Evolutionary conservation across 2,888 invertebrate species (phyloP), one percentile per base, ranked within the genome.

Genomic region (Noctua janthe): DNA sequence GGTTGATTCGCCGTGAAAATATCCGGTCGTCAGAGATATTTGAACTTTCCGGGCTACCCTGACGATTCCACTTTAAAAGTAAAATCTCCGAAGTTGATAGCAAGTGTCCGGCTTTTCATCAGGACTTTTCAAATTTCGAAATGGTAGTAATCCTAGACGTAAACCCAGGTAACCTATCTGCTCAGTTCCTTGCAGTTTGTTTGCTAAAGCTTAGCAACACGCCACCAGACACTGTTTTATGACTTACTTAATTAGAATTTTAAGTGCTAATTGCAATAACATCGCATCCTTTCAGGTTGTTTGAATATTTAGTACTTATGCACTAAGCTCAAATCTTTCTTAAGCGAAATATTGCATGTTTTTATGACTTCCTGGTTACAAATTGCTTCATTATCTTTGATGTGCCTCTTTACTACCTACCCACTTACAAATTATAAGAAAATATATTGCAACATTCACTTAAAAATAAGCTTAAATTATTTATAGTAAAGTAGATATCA

Each of bases 351-450:
- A 76, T 70, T 51, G 15, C 29, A 49, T 54, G 66, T 23, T n/a
- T 74, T n/a, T 35, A 71, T 64, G 56, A 74, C 49, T 83, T 84
- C 74, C 76, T 75, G 78, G 66, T 71, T 35, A 62, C 71, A 76
- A 83, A 84, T 74, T 29, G 56, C 67, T 74, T 80, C n/a, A 66
- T 47, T 62, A 66, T 29, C 29, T 71, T 64, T 62, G 67, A 82
- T 39, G 72, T 35, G 6, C 3, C 3, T 59, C 29, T 77, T 39
- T 74, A 35, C 23, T 15, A 51, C 17, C 17, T 6, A 51, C 51
- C 51, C 47, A 47, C 47, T 47, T 10, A 47, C 47, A 35, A 71
- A 35, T n/a, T 35, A 0, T 29, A 51, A 51, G 71, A 8, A 20
- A 71, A 35, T 35, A 23, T 35, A 71, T n/a, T 17, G 11, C n/a